Base-by-base conservation (phyloP, 2,797 vertebrate genomes). In the Spinus pinus region DNA sequence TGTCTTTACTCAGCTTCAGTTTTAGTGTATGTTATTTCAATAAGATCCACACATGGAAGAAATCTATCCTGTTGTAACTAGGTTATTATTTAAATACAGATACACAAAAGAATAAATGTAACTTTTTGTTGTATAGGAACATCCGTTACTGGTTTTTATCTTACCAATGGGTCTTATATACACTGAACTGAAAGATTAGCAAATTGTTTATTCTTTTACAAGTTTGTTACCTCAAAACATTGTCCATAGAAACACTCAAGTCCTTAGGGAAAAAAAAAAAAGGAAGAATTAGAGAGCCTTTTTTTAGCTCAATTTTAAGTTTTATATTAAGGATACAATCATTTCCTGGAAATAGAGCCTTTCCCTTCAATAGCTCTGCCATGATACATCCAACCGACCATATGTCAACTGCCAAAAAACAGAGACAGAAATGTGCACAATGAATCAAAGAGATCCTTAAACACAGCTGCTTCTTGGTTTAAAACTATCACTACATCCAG, bases 351-450 rank as follows among this genome's bases (percentile, higher is more conserved):
- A 99, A 99, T 41, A 99, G 98, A 85, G 99, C 99, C 97, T 99
- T 99, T 65, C 99, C 99, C 95, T 99, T 99, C 93, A 99, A 95
- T 51, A 99, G 98, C 94, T 99, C 99, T 60, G 99, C 99, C 99
- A 99, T 99, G 95, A 99, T 99, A 97, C 99, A 99, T 65, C 99
- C 99, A 88, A 99, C 99, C 0, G 99, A 99, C 99, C 99, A 99
- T 96, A 99, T 99, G 96, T 99, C 99, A 97, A 99, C 99, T 99
- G 98, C 64, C 86, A 93, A 96, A 84, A 93, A 85, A 21, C 1
- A 78, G n/a, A 88, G 35, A 85, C 39, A 82, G 13, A 65, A 79
- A 72, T 6, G 30, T 8, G 7, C 58, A 85, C 0, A 3, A 53
- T 72, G 69, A 90, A 90, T 27, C 16, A 2, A 83, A 87, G 30